Evolutionary conservation across 2,113 vertebrate genomes (phyloP).

Genomic region (Orthonyx spaldingii): DNA sequence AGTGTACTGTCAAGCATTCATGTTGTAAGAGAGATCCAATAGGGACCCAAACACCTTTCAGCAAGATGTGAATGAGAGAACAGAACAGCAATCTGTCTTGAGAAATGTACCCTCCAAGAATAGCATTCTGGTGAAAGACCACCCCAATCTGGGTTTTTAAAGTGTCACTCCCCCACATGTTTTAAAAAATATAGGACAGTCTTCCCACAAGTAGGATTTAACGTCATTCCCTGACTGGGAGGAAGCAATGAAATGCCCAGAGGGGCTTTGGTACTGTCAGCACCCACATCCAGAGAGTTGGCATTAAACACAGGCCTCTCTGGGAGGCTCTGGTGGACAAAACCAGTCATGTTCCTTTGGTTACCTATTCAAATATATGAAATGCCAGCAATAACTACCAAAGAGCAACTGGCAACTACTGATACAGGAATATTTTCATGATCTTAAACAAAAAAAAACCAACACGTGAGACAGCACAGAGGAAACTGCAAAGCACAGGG

Average conservation of each 20-base stretch:
- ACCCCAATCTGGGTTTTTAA: not conserved
- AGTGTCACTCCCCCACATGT: not conserved
- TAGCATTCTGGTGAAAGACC: conserved; percentile 17
- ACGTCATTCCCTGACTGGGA: not conserved
- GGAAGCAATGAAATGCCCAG: not conserved
- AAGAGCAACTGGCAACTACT: not conserved
- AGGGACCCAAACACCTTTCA: not conserved
- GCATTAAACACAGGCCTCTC: not conserved
- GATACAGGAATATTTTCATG: not conserved
- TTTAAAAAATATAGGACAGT: not conserved
- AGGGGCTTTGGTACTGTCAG: not conserved
- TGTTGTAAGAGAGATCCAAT: not conserved
- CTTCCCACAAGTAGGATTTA: conserved; percentile 20
- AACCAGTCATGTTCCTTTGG: not conserved
- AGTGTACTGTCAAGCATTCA: not conserved
- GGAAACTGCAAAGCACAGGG: not conserved
- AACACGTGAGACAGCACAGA: rapidly evolving
- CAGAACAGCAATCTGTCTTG: conserved; percentile 16
- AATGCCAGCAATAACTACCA: not conserved
- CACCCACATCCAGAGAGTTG: not conserved
- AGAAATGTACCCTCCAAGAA: not conserved
- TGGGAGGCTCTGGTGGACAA: not conserved
- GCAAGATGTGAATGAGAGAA: not conserved
- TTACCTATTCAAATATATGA: not conserved
- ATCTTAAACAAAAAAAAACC: not conserved